phyloP scores from a whole-genome alignment of 2,888 invertebrate species.

The Oligia latruncula region DNA sequence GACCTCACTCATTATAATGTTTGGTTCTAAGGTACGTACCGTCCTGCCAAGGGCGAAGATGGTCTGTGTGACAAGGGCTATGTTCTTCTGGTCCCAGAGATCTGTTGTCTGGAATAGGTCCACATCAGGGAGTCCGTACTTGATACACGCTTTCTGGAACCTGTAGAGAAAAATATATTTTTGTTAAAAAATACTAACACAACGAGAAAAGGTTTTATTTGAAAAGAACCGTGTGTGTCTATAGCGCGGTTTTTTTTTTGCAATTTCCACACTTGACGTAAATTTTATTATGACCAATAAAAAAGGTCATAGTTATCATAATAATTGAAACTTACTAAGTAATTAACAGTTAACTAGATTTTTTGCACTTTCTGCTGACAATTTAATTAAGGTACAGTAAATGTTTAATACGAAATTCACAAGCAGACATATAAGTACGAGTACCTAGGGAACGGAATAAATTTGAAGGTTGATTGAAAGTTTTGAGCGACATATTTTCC shows the following conservation, averaged over 20 bases:
- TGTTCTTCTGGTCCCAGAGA: slow-evolving; percentile 97
- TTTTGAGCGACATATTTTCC: slow-evolving; percentile 47
- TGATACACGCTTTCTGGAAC: slow-evolving; percentile 95
- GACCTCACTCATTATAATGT: not conserved
- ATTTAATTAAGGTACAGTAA: slow-evolving; percentile 22
- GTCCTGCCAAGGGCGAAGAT: slow-evolving; percentile 97
- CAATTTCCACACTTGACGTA: not conserved
- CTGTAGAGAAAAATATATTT: slow-evolving; percentile 81
- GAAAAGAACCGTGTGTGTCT: not conserved
- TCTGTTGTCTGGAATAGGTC: slow-evolving; percentile 98
- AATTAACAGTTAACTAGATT: slow-evolving; percentile 21
- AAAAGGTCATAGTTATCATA: slow-evolving; percentile 11
- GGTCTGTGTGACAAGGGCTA: slow-evolving; percentile 96
- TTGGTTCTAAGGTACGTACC: slow-evolving; percentile 84
- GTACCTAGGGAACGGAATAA: slow-evolving; percentile 9
- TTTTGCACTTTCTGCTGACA: slow-evolving; percentile 14
- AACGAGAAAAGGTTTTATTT: no score
- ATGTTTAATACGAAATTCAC: not conserved
- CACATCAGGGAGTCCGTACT: slow-evolving; percentile 95
- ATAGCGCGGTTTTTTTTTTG: no score
- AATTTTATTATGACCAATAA: not conserved
- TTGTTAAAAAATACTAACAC: no score
- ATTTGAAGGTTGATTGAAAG: slow-evolving; percentile 54
- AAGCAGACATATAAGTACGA: not conserved
- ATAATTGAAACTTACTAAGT: not conserved